These are phyloP conservation scores for Corythoichthys intestinalis DNA, from an alignment of 2,113 vertebrate species.

Conservation along the genomic window DNA sequence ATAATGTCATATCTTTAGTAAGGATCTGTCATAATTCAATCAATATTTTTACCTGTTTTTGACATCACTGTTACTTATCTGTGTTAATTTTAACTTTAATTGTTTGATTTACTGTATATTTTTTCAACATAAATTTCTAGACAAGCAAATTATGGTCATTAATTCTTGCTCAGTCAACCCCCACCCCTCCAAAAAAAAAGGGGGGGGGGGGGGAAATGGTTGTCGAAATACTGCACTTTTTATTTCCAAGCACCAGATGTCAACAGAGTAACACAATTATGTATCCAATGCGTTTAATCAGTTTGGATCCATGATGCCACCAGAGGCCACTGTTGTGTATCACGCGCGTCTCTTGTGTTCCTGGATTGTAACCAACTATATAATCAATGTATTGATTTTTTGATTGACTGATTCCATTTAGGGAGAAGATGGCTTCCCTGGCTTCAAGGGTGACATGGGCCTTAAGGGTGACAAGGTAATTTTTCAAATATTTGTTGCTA, in stretches of 20 bases:
- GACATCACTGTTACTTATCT: no score
- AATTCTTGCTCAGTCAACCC: not conserved
- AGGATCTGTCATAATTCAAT: no score
- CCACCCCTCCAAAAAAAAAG: no score
- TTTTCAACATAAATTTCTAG: not conserved
- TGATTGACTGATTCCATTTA: conserved; percentile 37
- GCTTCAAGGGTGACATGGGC: conserved; percentile 99
- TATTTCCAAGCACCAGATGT: conserved; percentile 49
- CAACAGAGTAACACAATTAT: conserved; percentile 28
- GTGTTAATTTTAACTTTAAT: no score
- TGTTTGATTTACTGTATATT: not conserved
- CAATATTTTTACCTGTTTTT: no score
- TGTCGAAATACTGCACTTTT: conserved; percentile 34
- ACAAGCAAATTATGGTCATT: no score
- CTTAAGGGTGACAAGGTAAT: conserved; percentile 91
- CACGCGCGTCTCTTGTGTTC: not conserved
- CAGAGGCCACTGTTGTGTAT: conserved; percentile 54
- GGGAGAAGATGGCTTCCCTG: conserved; percentile 98
- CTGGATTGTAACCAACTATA: not conserved
- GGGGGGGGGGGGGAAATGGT: not conserved
- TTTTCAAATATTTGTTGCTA: not conserved
- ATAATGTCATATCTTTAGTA: not conserved
- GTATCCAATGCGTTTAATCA: not conserved
- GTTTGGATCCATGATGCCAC: conserved; percentile 35
- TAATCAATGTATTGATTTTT: not conserved